Evolutionary conservation across 1,140 invertebrate species (phyloP).

Genomic region (Bathynomus jamesi): DNA sequence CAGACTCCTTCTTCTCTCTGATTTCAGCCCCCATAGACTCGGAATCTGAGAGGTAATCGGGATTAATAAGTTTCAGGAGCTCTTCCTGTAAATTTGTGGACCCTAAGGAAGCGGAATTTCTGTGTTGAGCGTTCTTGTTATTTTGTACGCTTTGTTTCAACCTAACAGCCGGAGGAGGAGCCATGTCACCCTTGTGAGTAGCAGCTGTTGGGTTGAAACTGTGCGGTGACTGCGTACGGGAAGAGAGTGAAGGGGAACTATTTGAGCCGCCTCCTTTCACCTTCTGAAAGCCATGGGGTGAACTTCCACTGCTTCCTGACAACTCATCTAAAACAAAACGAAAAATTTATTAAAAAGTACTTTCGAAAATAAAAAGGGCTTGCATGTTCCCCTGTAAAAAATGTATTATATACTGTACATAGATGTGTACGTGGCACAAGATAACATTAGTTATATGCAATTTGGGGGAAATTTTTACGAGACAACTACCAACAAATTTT

Average conservation of each 20-base stretch:
- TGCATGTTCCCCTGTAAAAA: too few species aligned
- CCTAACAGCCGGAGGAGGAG: slow-evolving; percentile 42
- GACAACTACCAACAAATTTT: too few species aligned
- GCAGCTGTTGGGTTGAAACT: not conserved
- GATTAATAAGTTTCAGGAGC: slow-evolving; percentile 77
- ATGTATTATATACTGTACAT: too few species aligned
- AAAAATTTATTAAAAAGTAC: too few species aligned
- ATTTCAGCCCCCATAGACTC: slow-evolving; percentile 9
- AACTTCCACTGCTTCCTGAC: slow-evolving; percentile 21
- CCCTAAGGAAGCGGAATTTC: slow-evolving; percentile 53
- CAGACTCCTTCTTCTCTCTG: not conserved
- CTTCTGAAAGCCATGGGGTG: slow-evolving; percentile 15
- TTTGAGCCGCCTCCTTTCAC: slow-evolving; percentile 22
- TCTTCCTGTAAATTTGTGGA: slow-evolving; percentile 74
- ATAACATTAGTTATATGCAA: too few species aligned
- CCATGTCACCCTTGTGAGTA: slow-evolving; percentile 12
- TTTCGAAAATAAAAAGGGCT: too few species aligned
- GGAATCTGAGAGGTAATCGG: slow-evolving; percentile 56
- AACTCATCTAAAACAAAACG: slow-evolving; percentile 22
- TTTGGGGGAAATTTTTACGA: too few species aligned
- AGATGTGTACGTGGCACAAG: too few species aligned
- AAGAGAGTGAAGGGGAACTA: slow-evolving; percentile 21
- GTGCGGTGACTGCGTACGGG: slow-evolving; percentile 28
- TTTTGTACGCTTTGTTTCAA: slow-evolving; percentile 43
- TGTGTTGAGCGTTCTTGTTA: not conserved